phyloP scores from a whole-genome alignment of 2,797 vertebrate species.

The Pitangus sulphuratus region DNA sequence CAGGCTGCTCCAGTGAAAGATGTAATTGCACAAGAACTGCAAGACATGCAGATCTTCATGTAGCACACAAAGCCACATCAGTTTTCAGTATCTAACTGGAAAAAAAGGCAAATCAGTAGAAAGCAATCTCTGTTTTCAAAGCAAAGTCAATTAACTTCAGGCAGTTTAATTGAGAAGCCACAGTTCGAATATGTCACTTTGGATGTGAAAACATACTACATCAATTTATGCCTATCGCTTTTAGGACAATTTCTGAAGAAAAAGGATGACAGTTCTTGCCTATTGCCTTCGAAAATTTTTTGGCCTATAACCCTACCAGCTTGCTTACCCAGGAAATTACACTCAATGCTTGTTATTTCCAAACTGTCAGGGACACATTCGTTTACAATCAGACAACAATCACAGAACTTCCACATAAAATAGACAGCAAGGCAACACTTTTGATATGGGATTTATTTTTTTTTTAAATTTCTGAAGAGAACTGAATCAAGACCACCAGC shows the following conservation, averaged over 20 bases:
- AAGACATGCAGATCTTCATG: background rate
- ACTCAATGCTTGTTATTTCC: background rate
- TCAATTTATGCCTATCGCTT: background rate
- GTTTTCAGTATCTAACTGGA: background rate
- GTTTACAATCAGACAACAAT: background rate
- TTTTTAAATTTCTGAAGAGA: background rate
- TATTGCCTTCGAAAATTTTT: background rate
- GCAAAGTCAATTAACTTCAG: background rate
- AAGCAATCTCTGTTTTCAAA: background rate
- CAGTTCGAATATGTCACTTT: background rate
- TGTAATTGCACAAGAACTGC: background rate
- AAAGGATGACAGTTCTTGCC: background rate
- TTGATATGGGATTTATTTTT: background rate
- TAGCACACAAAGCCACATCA: background rate
- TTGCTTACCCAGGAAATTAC: background rate
- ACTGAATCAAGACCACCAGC: background rate
- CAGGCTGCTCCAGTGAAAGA: background rate
- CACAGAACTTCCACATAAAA: background rate
- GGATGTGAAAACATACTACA: background rate
- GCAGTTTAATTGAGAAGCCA: background rate
- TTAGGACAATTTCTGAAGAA: background rate
- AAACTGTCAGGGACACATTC: accelerated
- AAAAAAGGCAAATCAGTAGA: background rate
- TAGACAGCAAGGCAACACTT: background rate
- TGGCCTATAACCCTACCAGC: background rate